phyloP scores from a whole-genome alignment of 2,113 vertebrate genomes.

The Psophia crepitans region DNA sequence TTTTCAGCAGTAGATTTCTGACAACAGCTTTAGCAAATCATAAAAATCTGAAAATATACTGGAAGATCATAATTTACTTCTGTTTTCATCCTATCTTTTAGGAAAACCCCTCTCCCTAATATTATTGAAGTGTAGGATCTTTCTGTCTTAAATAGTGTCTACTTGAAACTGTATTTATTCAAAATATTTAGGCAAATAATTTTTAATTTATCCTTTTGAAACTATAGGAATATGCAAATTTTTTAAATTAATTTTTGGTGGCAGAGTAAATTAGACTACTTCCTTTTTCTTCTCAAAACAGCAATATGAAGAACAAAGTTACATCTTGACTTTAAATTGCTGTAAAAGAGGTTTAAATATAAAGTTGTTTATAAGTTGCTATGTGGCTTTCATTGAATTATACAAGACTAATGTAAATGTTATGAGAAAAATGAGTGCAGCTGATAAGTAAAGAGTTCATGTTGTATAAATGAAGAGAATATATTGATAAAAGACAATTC shows the following conservation, averaged over 20 bases:
- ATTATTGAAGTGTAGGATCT: not conserved
- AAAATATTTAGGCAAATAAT: not conserved
- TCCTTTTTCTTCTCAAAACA: not conserved
- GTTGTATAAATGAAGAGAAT: not conserved
- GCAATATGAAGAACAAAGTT: not conserved
- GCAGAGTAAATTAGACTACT: not conserved
- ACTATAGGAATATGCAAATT: not conserved
- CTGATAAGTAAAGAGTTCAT: not conserved
- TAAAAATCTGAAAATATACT: not conserved
- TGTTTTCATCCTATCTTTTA: not conserved
- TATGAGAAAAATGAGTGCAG: not conserved
- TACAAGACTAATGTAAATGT: not conserved
- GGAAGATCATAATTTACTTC: not conserved
- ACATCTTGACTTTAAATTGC: not conserved
- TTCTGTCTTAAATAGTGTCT: not conserved
- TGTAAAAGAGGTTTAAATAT: not conserved
- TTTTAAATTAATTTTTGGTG: not conserved
- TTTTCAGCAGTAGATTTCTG: not conserved
- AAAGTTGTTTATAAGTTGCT: not conserved
- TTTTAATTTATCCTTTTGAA: constrained; percentile 5
- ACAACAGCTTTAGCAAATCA: not conserved
- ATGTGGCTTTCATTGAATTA: not conserved
- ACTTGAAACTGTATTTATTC: not conserved
- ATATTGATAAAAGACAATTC: not conserved
- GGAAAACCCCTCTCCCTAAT: accelerated